Conservation (phyloP, 2,888 invertebrate species). For the Neuroscelio doddi region DNA sequence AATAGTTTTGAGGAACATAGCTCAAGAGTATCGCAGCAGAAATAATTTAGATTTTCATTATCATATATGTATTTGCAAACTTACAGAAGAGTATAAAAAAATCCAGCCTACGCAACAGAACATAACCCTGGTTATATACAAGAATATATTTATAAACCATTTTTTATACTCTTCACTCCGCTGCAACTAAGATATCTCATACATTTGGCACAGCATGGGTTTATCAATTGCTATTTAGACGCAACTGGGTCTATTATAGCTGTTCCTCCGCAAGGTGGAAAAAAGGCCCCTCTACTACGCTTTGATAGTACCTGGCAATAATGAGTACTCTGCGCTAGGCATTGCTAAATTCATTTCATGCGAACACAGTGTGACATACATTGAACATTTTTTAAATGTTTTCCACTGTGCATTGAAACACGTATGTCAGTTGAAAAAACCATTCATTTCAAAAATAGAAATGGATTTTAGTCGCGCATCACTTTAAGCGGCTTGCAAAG, state of each 20-base stretch:
- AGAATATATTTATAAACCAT: slow-evolving; percentile 9
- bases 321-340: no score
- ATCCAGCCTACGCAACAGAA: no score
- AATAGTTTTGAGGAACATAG: no score
- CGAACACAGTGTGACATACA: no score
- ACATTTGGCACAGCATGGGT: slow-evolving; percentile 4
- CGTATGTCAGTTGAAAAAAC: no score
- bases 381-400: slow-evolving; percentile 1
- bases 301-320: slow-evolving; percentile 1
- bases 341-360: slow-evolving; percentile 15
- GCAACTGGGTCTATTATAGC: not conserved
- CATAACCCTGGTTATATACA: no score
- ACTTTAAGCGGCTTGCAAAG: slow-evolving; percentile 8
- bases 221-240: slow-evolving; percentile 22
- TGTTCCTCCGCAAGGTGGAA: slow-evolving; percentile 9
- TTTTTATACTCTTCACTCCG: slow-evolving; percentile 18
- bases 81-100: no score
- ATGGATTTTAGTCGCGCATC: slow-evolving; percentile 11
- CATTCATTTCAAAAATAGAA: slow-evolving; percentile 16
- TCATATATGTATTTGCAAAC: no score
- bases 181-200: slow-evolving; percentile 16
- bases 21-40: no score
- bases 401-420: slow-evolving; percentile 1
- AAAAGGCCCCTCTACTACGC: slow-evolving; percentile 10
- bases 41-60: no score